Conservation (phyloP, 2,797 vertebrate genomes). For the Falco rusticolus region DNA sequence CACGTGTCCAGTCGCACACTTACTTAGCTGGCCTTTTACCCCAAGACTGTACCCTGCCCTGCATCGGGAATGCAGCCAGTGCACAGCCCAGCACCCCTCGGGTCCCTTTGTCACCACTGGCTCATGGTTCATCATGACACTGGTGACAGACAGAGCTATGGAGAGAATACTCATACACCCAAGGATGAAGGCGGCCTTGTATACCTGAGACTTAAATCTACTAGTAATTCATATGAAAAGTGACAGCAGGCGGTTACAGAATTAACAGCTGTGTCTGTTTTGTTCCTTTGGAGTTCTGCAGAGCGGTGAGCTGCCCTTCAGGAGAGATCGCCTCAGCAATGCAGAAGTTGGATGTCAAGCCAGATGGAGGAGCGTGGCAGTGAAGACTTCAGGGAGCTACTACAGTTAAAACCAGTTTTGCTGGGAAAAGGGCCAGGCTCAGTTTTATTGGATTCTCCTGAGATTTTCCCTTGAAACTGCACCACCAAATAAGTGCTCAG, state of each 20-base stretch:
- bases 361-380: rapidly evolving
- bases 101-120: neutral
- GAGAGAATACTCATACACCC: neutral
- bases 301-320: neutral
- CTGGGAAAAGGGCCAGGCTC: conserved; percentile 19
- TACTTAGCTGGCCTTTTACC: neutral
- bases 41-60: neutral
- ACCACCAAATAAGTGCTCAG: neutral
- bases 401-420: neutral
- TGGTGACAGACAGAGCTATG: rapidly evolving
- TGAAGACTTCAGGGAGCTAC: neutral
- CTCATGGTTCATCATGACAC: neutral
- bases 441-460: neutral
- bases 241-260: neutral
- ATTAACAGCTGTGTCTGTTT: rapidly evolving
- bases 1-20: neutral
- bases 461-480: neutral
- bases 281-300: neutral
- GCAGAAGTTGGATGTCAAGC: neutral
- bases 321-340: neutral
- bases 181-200: neutral
- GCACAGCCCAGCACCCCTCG: neutral
- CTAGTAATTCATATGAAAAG: neutral
- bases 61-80: neutral
- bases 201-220: neutral